Conservation (phyloP, 2,113 vertebrate species). For the Perca flavescens region DNA sequence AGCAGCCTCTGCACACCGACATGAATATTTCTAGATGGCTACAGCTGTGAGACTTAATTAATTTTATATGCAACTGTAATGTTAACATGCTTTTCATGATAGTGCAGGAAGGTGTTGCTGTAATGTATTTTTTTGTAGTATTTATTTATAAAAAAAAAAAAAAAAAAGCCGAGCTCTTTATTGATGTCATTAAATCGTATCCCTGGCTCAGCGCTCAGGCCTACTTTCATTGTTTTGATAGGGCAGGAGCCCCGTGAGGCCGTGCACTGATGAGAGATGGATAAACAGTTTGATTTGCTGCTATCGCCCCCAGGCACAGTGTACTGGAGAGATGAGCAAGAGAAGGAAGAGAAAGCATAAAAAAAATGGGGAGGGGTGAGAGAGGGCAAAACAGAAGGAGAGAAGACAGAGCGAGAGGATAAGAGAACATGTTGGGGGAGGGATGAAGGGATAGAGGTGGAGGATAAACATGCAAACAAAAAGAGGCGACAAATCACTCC, state of each 20-base stretch:
- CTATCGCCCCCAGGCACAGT: conserved; percentile 81
- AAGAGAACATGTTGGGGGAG: conserved; percentile 76
- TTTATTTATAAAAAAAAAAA: conserved; percentile 10
- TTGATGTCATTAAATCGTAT: conserved; percentile 84
- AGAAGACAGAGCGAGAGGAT: conserved; percentile 66
- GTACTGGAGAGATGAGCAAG: conserved; percentile 79
- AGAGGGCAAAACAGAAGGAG: conserved; percentile 74
- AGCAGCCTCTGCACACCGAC: conserved; percentile 34
- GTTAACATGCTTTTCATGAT: conserved; percentile 58
- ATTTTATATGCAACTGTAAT: conserved; percentile 18
- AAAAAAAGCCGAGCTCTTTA: conserved; percentile 65
- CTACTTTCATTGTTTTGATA: conserved; percentile 83
- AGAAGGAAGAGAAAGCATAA: conserved; percentile 71
- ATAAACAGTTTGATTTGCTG: conserved; percentile 88
- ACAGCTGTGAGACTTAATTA: conserved; percentile 21
- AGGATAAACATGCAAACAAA: conserved; percentile 79
- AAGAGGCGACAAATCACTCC: conserved; percentile 75
- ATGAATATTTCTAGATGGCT: conserved; percentile 13
- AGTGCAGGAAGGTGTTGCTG: conserved; percentile 38
- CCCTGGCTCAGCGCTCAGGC: conserved; percentile 73
- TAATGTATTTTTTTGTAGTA: conserved; percentile 43
- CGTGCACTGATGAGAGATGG: conserved; percentile 82
- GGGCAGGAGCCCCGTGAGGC: conserved; percentile 81
- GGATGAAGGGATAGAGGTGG: conserved; percentile 73
- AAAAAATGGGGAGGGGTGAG: conserved; percentile 63